These are phyloP conservation scores for Bubalus kerabau DNA, from an alignment of 2,113 vertebrate species.

Conservation along the genomic window DNA sequence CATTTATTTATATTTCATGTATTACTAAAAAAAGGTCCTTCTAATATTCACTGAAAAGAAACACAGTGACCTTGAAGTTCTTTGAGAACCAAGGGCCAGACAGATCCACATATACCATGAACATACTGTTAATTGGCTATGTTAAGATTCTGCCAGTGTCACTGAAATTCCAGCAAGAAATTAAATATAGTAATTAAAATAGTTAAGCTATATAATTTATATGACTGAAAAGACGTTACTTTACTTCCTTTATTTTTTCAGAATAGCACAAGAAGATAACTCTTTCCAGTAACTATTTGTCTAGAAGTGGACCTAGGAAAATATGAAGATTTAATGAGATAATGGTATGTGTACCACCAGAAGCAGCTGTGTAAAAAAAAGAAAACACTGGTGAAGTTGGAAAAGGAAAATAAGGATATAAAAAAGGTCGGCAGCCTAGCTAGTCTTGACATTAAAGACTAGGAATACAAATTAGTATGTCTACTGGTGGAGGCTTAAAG, in stretches of 20 bases:
- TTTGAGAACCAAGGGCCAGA: not conserved
- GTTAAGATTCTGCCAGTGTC: not conserved
- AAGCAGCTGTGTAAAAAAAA: not conserved
- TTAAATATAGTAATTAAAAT: not conserved
- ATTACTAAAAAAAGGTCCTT: not conserved
- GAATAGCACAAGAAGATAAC: not conserved
- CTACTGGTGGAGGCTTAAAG: not conserved
- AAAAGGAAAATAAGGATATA: not conserved
- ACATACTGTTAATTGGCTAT: not conserved
- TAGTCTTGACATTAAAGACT: not conserved
- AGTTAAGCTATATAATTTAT: not conserved
- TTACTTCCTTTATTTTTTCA: conserved; percentile 30
- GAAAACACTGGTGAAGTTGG: not conserved
- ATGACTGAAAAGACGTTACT: not conserved
- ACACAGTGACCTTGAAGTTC: not conserved
- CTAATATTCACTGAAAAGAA: not conserved
- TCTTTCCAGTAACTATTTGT: not conserved
- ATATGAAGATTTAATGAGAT: not conserved
- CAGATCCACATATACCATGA: not conserved
- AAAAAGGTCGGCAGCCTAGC: not conserved
- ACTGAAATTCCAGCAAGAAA: not conserved
- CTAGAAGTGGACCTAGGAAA: not conserved
- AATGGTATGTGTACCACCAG: not conserved
- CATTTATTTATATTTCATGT: not conserved
- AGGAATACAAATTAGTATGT: not conserved